Evolutionary conservation across 2,113 vertebrate genomes (phyloP).

Genomic region (Antigone vipio): DNA sequence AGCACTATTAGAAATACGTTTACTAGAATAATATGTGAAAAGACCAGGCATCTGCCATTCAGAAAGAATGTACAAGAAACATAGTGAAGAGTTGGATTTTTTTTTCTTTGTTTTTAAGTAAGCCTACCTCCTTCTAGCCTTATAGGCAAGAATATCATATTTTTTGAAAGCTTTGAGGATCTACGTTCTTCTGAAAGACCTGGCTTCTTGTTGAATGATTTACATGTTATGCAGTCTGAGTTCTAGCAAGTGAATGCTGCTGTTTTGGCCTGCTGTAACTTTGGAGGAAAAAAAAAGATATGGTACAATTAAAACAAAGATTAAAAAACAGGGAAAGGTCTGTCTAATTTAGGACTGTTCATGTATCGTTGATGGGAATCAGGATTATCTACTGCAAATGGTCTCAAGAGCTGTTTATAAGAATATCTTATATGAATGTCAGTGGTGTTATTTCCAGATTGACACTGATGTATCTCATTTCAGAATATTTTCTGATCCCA

Average conservation of each 20-base stretch:
- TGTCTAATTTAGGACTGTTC: background rate
- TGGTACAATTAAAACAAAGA: background rate
- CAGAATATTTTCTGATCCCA: background rate
- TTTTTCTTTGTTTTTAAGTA: background rate
- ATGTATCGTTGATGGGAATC: background rate
- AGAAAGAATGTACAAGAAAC: background rate
- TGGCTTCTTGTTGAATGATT: background rate
- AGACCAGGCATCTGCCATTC: background rate
- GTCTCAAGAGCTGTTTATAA: background rate
- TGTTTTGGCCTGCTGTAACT: background rate
- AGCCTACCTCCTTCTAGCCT: background rate
- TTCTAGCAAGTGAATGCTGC: background rate
- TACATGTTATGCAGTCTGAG: background rate
- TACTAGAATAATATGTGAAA: background rate
- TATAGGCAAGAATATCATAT: background rate
- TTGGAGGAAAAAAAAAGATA: background rate
- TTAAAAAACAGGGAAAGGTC: background rate
- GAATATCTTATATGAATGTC: background rate
- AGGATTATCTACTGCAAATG: background rate
- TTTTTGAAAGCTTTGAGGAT: background rate
- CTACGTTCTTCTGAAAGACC: background rate
- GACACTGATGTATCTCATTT: background rate
- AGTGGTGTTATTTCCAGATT: background rate
- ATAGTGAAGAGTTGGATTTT: background rate
- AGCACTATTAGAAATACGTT: conserved; percentile 10